These are phyloP conservation scores for Megalonaias nervosa DNA, from an alignment of 1,140 invertebrate species.

Conservation along the genomic window DNA sequence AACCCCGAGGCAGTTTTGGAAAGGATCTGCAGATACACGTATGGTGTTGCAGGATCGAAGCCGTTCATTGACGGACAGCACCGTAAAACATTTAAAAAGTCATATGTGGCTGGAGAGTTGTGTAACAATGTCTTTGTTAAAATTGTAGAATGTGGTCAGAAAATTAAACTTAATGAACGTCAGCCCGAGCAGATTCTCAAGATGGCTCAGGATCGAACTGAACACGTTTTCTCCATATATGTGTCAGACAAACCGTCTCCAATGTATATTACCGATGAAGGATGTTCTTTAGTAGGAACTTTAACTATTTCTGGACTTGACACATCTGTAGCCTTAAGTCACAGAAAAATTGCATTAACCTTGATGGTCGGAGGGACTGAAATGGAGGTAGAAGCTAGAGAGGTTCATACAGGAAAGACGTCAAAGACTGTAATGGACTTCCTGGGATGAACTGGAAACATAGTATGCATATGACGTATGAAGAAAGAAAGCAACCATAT, in stretches of 20 bases:
- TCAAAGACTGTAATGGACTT: conserved; percentile 16
- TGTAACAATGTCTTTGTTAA: conserved; percentile 39
- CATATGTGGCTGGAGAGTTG: conserved; percentile 8
- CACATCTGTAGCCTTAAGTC: conserved; percentile 19
- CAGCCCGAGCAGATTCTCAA: conserved; percentile 12
- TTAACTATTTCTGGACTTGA: conserved; percentile 29
- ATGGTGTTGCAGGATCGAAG: background rate
- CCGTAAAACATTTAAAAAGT: background rate
- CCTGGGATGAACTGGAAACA: background rate
- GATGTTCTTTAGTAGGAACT: conserved; percentile 5
- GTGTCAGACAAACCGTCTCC: conserved; percentile 15
- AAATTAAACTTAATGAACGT: conserved; percentile 20
- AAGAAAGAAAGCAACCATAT: too few species aligned
- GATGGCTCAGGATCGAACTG: conserved; percentile 31
- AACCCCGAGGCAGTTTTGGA: conserved; percentile 7
- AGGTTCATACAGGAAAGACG: conserved; percentile 9
- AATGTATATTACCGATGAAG: too few species aligned
- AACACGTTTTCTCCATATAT: conserved; percentile 22
- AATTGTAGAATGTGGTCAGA: conserved; percentile 33
- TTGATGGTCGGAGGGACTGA: conserved; percentile 46
- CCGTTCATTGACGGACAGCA: background rate
- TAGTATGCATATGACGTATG: too few species aligned
- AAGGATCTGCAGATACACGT: conserved; percentile 3
- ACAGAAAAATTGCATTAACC: conserved; percentile 9
- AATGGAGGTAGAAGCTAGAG: conserved; percentile 37